Percentiles rank a stretch among this genome's conserved stretches.
Evolutionary conservation across 53 echinoderm and acorn worm species (phyloP).

Genomic region (Pentamera pediparva): DNA sequence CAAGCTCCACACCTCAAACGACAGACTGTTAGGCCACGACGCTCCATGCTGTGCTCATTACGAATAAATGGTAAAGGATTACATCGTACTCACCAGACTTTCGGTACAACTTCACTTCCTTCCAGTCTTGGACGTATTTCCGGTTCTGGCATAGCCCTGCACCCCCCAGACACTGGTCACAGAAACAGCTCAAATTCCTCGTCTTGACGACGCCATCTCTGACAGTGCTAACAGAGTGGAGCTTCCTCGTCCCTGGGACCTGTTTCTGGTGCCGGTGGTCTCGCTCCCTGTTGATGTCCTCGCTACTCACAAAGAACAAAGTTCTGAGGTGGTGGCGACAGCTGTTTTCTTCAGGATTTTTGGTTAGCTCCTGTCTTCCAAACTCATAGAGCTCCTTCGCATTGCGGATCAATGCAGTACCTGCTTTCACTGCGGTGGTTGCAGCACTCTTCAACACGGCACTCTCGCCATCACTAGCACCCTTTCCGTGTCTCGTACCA

Average conservation of each 20-base stretch:
- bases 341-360: constrained; percentile 33
- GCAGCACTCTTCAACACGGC: constrained; percentile 62
- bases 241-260: constrained; percentile 44
- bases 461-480: constrained; percentile 73
- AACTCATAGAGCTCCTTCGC: constrained; percentile 39
- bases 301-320: constrained; percentile 29
- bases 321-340: constrained; percentile 44
- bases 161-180: constrained; percentile 19
- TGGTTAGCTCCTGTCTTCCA: constrained; percentile 25
- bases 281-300: constrained; percentile 27
- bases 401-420: constrained; percentile 39
- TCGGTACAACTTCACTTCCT: neutral
- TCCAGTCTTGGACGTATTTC: constrained; percentile 20
- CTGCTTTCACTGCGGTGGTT: constrained; percentile 46
- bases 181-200: constrained; percentile 52
- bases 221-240: constrained; percentile 47
- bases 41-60: too few relatives aligned
- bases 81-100: neutral
- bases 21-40: too few relatives aligned
- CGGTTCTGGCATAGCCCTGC: constrained; percentile 14
- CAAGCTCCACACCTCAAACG: too few relatives aligned
- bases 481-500: constrained; percentile 62
- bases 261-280: constrained; percentile 26
- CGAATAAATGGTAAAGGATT: too few relatives aligned
- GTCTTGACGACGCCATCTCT: constrained; percentile 34